These are phyloP conservation scores for Stenodera caucasica DNA, from an alignment of 2,888 invertebrate species.

Conservation along the genomic window DNA sequence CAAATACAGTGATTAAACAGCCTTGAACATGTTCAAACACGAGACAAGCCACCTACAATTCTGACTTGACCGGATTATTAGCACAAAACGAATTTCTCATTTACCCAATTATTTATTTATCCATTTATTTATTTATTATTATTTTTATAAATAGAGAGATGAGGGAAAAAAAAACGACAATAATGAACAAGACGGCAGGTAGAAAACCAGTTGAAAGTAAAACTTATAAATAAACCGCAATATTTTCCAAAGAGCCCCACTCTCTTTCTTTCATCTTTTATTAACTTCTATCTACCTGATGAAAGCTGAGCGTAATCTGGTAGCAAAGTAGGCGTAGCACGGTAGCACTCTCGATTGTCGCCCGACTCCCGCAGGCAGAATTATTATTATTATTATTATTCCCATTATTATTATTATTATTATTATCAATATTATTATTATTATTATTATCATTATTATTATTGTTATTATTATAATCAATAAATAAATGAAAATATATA, in stretches of 20 bases:
- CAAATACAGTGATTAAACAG: not conserved
- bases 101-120: too few relatives aligned
- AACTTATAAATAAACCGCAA: constrained; percentile 11
- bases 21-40: too few relatives aligned
- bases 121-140: too few relatives aligned
- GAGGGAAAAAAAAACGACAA: not conserved
- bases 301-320: constrained; percentile 34
- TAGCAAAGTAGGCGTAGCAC: constrained; percentile 35
- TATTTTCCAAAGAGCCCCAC: constrained; percentile 13
- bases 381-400: too few relatives aligned
- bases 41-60: not conserved
- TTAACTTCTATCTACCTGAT: constrained; percentile 14
- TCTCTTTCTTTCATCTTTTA: constrained; percentile 4
- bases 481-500: too few relatives aligned
- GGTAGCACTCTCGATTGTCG: constrained; percentile 15
- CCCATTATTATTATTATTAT: too few relatives aligned
- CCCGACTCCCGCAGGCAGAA: not conserved
- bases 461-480: too few relatives aligned
- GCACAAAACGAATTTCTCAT: too few relatives aligned
- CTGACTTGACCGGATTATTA: not conserved
- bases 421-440: too few relatives aligned
- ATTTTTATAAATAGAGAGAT: not conserved
- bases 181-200: constrained; percentile 1
- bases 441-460: too few relatives aligned
- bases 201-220: constrained; percentile 15